Evolutionary conservation across 2,113 vertebrate species (phyloP).

Genomic region (Oryzias melastigma): DNA sequence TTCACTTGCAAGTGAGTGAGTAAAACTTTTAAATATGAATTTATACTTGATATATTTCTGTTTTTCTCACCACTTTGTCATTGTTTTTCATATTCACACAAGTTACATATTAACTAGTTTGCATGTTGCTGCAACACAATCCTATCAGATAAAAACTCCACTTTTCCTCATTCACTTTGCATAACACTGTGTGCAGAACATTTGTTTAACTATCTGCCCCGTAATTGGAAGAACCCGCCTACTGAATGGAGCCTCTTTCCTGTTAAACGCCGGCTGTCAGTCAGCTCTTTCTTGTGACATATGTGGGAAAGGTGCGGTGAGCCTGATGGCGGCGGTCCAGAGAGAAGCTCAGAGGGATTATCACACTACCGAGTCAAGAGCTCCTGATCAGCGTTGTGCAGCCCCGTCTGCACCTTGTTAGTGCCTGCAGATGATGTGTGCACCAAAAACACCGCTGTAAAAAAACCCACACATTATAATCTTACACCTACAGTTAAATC

Average conservation of each 20-base stretch:
- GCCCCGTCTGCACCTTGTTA: conserved; percentile 11
- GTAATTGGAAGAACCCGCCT: neutral
- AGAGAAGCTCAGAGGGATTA: conserved; percentile 53
- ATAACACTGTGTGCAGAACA: neutral
- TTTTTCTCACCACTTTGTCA: no score
- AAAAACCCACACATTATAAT: conserved; percentile 32
- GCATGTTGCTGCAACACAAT: conserved; percentile 21
- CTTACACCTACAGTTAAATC: conserved; percentile 44
- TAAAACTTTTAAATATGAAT: no score
- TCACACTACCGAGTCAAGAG: conserved; percentile 41
- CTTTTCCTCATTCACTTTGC: conserved; percentile 9
- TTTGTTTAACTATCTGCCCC: conserved; percentile 6
- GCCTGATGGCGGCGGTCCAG: conserved; percentile 42
- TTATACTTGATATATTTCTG: no score
- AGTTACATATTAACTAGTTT: conserved; percentile 15
- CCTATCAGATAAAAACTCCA: conserved; percentile 1
- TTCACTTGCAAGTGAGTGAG: no score
- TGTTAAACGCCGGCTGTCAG: neutral
- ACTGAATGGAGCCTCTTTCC: neutral
- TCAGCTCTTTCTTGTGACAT: conserved; percentile 21
- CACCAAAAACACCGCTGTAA: neutral
- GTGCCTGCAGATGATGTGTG: neutral
- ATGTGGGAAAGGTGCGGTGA: conserved; percentile 44
- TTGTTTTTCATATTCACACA: no score
- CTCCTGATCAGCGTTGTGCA: conserved; percentile 37